Evolutionary conservation across 2,797 vertebrate genomes (phyloP).

Genomic region (Artibeus jamaicensis): DNA sequence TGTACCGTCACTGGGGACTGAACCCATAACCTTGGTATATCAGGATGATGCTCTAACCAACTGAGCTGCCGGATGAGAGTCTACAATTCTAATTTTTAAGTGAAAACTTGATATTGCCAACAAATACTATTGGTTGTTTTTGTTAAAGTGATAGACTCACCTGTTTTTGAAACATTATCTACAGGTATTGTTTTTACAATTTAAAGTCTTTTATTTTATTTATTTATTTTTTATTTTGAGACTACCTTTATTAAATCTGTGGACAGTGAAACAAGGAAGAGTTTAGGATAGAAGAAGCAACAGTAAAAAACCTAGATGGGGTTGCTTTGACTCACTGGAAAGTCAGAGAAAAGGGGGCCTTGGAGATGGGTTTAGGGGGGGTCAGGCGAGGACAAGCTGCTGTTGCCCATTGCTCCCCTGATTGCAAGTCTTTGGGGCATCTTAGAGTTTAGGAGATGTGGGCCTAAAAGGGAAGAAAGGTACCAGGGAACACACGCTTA

Average conservation of each 20-base stretch:
- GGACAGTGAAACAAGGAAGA: background rate
- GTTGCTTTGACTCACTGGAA: too few species aligned
- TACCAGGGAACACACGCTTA: background rate
- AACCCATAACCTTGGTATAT: background rate
- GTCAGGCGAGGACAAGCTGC: background rate
- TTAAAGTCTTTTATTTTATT: background rate
- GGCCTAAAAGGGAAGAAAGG: background rate
- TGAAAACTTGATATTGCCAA: background rate
- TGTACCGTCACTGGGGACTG: background rate
- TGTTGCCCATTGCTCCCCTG: background rate
- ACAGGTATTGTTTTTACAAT: background rate
- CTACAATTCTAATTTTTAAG: background rate
- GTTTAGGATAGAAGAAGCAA: background rate
- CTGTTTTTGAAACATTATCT: background rate
- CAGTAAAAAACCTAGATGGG: background rate
- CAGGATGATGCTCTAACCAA: background rate
- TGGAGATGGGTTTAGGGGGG: background rate
- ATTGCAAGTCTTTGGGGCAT: background rate
- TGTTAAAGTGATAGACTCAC: background rate
- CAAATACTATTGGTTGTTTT: background rate
- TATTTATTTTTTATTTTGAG: too few species aligned
- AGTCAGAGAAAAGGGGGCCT: background rate
- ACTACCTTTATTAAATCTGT: background rate
- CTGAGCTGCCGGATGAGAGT: background rate
- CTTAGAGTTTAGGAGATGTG: background rate